Conservation (phyloP, 2,797 vertebrate genomes). For the Vultur gryphus region DNA sequence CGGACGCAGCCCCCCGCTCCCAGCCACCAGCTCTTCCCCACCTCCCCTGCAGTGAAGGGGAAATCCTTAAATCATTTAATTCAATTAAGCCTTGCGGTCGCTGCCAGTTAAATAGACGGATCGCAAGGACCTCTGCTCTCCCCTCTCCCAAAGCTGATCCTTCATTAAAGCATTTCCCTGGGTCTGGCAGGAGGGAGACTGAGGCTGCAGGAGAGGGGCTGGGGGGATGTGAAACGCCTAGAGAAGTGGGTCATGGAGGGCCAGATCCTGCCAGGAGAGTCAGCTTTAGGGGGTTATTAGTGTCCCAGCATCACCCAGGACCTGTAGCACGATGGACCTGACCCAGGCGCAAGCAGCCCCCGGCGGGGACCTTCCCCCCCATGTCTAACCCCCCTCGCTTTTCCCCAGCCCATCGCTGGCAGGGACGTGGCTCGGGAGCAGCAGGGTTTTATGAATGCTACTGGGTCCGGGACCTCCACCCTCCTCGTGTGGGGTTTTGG, state of each 20-base stretch:
- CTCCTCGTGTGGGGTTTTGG: background rate
- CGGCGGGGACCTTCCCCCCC: background rate
- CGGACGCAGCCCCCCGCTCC: background rate
- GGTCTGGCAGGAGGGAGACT: background rate
- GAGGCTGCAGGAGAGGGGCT: background rate
- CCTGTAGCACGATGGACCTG: background rate
- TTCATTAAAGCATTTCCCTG: background rate
- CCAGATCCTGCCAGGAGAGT: background rate
- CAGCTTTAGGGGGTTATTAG: background rate
- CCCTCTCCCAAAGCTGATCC: background rate
- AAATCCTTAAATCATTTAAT: slow-evolving; percentile 29
- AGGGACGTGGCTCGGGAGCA: background rate
- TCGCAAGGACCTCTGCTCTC: background rate
- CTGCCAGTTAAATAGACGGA: background rate
- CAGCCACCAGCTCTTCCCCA: background rate
- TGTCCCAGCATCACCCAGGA: background rate
- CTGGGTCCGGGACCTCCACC: background rate
- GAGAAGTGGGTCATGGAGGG: background rate
- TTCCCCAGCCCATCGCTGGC: background rate
- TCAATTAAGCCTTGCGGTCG: slow-evolving; percentile 1
- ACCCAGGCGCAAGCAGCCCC: background rate
- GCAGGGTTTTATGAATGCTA: too few relatives aligned
- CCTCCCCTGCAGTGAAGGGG: background rate
- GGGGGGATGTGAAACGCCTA: too few relatives aligned
- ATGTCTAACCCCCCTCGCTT: accelerated